Percentiles rank a stretch among this genome's conserved stretches.
These are phyloP conservation scores for Ondatra zibethicus DNA, from an alignment of 2,113 vertebrate species.

Conservation along the genomic window DNA sequence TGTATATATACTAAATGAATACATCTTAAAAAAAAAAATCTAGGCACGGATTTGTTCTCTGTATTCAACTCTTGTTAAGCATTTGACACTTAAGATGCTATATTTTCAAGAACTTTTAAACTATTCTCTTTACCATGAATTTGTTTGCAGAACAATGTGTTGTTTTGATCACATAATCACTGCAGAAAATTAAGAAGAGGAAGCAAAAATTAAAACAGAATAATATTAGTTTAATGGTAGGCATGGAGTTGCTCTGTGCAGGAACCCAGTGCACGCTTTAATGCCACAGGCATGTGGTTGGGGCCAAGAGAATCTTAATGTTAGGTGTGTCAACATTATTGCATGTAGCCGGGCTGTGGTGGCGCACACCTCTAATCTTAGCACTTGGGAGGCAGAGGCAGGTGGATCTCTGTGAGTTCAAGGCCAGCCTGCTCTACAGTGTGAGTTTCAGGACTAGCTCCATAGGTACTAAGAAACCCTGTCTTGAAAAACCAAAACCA, in stretches of 20 bases:
- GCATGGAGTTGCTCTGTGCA: not conserved
- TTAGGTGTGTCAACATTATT: not conserved
- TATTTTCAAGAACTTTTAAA: constrained; percentile 25
- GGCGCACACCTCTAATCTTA: too few relatives aligned
- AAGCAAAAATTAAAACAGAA: not conserved
- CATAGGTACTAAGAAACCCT: too few relatives aligned
- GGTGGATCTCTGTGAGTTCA: too few relatives aligned
- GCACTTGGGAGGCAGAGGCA: too few relatives aligned
- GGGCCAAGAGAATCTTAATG: not conserved
- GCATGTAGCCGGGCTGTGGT: too few relatives aligned
- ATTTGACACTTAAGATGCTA: not conserved
- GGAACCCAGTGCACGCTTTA: not conserved
- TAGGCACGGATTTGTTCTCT: not conserved
- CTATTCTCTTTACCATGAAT: not conserved
- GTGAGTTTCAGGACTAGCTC: too few relatives aligned
- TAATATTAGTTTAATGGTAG: not conserved
- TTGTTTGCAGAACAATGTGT: constrained; percentile 20
- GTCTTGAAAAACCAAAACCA: too few relatives aligned
- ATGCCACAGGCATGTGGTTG: not conserved
- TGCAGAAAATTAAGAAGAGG: not conserved
- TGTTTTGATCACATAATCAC: constrained; percentile 5
- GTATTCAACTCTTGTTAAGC: not conserved
- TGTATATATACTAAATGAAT: too few relatives aligned
- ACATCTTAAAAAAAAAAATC: too few relatives aligned
- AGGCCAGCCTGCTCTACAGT: too few relatives aligned